These are phyloP conservation scores for Mungos mungo DNA, from an alignment of 2,113 vertebrate genomes.

Conservation along the genomic window DNA sequence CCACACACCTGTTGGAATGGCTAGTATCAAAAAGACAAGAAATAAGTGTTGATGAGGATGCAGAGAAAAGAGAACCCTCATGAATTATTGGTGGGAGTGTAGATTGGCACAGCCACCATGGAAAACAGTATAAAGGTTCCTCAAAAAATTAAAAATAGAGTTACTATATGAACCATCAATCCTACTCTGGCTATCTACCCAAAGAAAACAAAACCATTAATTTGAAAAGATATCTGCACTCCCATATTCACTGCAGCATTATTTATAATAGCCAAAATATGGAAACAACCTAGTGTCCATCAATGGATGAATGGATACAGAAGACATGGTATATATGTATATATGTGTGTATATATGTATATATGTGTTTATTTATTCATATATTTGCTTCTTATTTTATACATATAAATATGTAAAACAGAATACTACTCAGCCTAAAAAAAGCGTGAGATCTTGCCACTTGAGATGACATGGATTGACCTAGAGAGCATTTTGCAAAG, in stretches of 20 bases:
- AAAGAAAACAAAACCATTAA: background rate
- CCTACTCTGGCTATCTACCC: background rate
- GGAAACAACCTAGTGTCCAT: background rate
- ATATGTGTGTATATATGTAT: background rate
- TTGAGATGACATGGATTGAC: background rate
- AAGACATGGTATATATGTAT: background rate
- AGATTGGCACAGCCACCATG: background rate
- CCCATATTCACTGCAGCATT: background rate
- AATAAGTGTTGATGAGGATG: background rate
- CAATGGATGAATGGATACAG: background rate
- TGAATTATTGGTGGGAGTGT: background rate
- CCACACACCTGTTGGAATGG: background rate
- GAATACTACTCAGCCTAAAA: background rate
- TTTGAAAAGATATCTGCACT: background rate
- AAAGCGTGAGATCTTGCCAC: background rate
- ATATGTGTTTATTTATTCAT: background rate
- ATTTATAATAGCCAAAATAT: background rate
- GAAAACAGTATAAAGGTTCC: background rate
- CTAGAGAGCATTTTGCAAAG: background rate
- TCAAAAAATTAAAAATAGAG: background rate
- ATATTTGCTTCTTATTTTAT: background rate
- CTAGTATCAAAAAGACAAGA: background rate
- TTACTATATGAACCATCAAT: background rate
- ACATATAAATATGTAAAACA: background rate
- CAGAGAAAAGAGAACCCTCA: background rate